These are phyloP conservation scores for Talpa occidentalis DNA, from an alignment of 2,113 vertebrate genomes.

Conservation along the genomic window DNA sequence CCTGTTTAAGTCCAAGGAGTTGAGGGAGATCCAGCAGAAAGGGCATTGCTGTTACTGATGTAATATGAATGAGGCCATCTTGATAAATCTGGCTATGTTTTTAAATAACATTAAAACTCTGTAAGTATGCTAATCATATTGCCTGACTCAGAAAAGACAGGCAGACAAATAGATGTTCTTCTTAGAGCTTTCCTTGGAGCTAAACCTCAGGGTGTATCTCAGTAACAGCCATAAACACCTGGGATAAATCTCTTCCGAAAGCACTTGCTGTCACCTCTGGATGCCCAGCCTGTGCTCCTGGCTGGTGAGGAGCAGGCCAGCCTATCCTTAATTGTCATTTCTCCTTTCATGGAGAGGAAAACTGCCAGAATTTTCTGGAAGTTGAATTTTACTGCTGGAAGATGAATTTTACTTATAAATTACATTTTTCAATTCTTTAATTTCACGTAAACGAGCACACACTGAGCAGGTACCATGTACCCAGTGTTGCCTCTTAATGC, in stretches of 20 bases:
- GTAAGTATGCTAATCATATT: background rate
- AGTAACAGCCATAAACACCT: background rate
- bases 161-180: background rate
- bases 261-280: accelerated
- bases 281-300: background rate
- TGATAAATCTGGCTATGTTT: background rate
- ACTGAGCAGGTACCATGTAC: background rate
- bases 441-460: background rate
- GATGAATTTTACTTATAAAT: background rate
- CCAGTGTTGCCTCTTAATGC: background rate
- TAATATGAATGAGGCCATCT: background rate
- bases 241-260: background rate
- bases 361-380: background rate
- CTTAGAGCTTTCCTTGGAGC: background rate
- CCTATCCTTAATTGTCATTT: background rate
- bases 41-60: background rate
- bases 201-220: background rate
- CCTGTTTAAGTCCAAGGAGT: background rate
- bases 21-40: background rate
- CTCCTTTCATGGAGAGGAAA: background rate
- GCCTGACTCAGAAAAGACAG: conserved; percentile 13
- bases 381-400: background rate
- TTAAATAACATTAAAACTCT: conserved; percentile 41
- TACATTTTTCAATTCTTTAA: conserved; percentile 7
- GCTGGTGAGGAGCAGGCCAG: background rate